Evolutionary conservation across 2,888 invertebrate species (phyloP).

Genomic region (Cylindroiulus punctatus): DNA sequence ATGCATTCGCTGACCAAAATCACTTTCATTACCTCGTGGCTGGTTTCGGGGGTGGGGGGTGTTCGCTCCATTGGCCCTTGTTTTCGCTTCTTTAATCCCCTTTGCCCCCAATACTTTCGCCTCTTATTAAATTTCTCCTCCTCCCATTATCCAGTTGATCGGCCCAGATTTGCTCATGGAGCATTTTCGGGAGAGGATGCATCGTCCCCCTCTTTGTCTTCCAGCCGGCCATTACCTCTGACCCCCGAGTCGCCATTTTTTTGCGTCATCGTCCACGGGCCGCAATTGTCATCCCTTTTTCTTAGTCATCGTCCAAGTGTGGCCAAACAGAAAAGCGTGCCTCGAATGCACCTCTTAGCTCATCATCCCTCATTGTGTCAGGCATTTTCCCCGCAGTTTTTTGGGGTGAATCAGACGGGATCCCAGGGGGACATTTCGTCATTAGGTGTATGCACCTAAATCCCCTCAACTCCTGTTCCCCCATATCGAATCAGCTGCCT

Average conservation of each 20-base stretch:
- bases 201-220: background rate
- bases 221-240: background rate
- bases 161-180: background rate
- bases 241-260: slow-evolving; percentile 3
- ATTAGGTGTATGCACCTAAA: slow-evolving; percentile 15
- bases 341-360: slow-evolving; percentile 5
- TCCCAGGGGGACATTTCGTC: slow-evolving; percentile 6
- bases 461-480: background rate
- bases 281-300: background rate
- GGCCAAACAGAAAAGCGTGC: slow-evolving; percentile 2
- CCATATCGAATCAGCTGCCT: background rate
- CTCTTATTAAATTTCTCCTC: slow-evolving; percentile 1
- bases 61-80: background rate
- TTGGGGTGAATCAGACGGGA: background rate
- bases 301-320: slow-evolving; percentile 20
- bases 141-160: background rate
- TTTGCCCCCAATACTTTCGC: background rate
- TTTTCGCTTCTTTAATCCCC: background rate
- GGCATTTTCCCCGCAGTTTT: background rate
- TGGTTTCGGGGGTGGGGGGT: no score
- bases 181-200: background rate
- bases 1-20: background rate
- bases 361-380: slow-evolving; percentile 32
- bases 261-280: background rate
- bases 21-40: background rate